phyloP scores from a whole-genome alignment of 64 coral and sea anemone species.

The Porites australiensis region DNA sequence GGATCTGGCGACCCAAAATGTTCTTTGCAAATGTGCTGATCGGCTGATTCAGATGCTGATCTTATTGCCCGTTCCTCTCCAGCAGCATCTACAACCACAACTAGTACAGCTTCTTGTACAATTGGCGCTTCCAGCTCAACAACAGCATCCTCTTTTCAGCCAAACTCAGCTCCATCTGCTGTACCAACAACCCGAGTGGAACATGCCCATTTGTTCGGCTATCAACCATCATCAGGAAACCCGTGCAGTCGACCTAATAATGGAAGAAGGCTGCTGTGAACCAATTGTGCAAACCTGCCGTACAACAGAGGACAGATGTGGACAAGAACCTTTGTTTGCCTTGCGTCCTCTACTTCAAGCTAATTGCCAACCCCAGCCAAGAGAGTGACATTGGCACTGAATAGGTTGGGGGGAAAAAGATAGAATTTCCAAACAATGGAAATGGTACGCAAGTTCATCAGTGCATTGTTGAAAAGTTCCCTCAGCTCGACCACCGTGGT shows the following conservation, averaged over 20 bases:
- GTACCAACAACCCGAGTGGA: no score
- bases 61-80: no score
- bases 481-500: conserved; percentile 29
- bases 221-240: no score
- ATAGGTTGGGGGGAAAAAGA: conserved; percentile 4
- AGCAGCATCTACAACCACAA: no score
- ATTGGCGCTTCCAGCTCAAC: no score
- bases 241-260: background rate
- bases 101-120: no score
- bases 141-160: no score
- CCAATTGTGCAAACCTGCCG: background rate
- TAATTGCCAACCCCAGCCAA: conserved; percentile 4
- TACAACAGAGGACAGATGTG: background rate
- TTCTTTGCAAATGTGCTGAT: no score
- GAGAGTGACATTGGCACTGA: conserved; percentile 5
- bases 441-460: conserved; percentile 10
- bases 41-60: no score
- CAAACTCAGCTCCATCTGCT: no score
- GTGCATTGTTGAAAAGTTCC: conserved; percentile 47
- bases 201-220: no score
- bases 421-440: conserved; percentile 4
- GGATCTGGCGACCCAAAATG: no score
- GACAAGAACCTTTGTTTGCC: conserved; percentile 13
- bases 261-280: background rate
- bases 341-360: conserved; percentile 11